These are phyloP conservation scores for Belgica antarctica DNA, from an alignment of 2,888 invertebrate genomes.

Conservation along the genomic window DNA sequence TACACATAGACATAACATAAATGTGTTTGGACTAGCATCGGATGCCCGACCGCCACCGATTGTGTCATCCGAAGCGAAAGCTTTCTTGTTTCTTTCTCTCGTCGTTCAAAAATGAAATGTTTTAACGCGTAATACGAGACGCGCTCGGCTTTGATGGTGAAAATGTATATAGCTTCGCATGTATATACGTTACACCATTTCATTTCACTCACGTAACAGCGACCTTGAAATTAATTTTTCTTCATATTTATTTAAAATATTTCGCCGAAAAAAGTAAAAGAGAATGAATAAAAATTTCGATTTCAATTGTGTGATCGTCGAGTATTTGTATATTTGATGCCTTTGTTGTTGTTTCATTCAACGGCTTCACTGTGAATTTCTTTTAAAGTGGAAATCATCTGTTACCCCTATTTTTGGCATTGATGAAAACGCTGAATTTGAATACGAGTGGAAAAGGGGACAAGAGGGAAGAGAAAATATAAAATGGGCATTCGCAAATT, in stretches of 20 bases:
- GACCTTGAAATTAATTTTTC: slow-evolving; percentile 38
- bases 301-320: slow-evolving; percentile 36
- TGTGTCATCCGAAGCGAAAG: slow-evolving; percentile 4
- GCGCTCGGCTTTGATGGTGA: not conserved
- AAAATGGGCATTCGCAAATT: not conserved
- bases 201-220: slow-evolving; percentile 43
- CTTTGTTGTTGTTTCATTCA: too few species aligned
- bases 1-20: too few species aligned
- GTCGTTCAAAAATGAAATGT: not conserved
- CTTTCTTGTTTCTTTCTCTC: not conserved
- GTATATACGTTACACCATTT: slow-evolving; percentile 37
- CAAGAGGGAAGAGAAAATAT: slow-evolving; percentile 20
- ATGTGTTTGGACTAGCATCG: too few species aligned
- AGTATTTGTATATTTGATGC: not conserved
- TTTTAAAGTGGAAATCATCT: slow-evolving; percentile 37
- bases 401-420: slow-evolving; percentile 38
- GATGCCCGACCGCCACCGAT: too few species aligned
- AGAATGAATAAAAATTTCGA: slow-evolving; percentile 31
- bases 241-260: slow-evolving; percentile 34
- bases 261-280: not conserved
- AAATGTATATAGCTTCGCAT: not conserved
- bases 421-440: not conserved
- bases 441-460: slow-evolving; percentile 12
- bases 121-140: slow-evolving; percentile 12
- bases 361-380: too few species aligned